Conservation (phyloP, 2,888 invertebrate species). For the Synanthedon tipuliformis region DNA sequence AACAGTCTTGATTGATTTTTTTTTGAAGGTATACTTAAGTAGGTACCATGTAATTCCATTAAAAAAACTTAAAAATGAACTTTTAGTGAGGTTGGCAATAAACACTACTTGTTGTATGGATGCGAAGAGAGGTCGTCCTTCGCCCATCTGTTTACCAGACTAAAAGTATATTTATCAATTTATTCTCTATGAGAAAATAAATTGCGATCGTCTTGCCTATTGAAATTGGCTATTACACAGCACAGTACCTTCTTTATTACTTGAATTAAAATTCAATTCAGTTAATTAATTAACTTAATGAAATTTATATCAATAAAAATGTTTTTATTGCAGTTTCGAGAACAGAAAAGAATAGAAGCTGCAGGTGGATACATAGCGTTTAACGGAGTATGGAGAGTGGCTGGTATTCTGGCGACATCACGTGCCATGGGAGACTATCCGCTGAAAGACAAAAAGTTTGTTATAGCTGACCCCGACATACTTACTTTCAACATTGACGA, state of each 20-base stretch:
- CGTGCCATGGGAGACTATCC: constrained; percentile 96
- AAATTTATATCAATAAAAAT: too few relatives aligned
- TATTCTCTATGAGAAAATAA: too few relatives aligned
- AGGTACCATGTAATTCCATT: constrained; percentile 1
- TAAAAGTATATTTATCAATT: too few relatives aligned
- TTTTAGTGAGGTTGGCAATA: too few relatives aligned
- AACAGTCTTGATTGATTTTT: too few relatives aligned
- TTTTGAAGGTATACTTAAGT: not conserved
- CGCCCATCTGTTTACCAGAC: too few relatives aligned
- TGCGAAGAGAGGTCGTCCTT: too few relatives aligned
- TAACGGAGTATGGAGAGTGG: constrained; percentile 96
- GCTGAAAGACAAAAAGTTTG: constrained; percentile 91
- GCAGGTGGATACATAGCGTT: constrained; percentile 96
- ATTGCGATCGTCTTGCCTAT: too few relatives aligned
- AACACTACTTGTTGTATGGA: too few relatives aligned
- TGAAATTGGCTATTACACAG: too few relatives aligned
- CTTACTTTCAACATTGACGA: constrained; percentile 89
- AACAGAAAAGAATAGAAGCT: constrained; percentile 91
- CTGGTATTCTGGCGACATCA: constrained; percentile 93
- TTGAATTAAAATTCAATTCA: not conserved
- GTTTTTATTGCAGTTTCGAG: constrained; percentile 74
- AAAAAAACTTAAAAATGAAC: too few relatives aligned
- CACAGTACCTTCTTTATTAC: not conserved
- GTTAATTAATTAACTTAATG: too few relatives aligned
- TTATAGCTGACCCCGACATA: constrained; percentile 96